These are phyloP conservation scores for Madoqua kirkii DNA, from an alignment of 2,113 vertebrate genomes.

Conservation along the genomic window DNA sequence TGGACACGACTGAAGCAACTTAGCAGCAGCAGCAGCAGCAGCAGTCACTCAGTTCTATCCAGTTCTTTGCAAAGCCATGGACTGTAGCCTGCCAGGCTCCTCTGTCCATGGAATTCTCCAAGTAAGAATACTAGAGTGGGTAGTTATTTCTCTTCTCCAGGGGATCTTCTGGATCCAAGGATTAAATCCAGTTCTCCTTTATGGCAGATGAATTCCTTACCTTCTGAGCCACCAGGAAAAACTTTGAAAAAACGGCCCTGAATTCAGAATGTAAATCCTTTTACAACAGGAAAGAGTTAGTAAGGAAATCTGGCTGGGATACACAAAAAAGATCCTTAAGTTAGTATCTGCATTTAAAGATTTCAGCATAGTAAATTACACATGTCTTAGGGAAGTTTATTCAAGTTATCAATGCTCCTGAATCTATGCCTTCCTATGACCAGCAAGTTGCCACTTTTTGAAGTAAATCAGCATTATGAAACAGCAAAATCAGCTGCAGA, in stretches of 20 bases:
- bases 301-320: neutral
- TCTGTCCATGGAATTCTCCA: neutral
- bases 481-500: neutral
- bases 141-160: neutral
- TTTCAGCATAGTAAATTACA: neutral
- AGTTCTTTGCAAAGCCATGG: neutral
- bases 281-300: neutral
- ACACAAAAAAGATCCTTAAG: neutral
- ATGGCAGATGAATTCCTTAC: neutral
- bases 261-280: neutral
- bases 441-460: neutral
- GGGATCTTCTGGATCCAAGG: neutral
- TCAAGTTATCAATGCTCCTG: neutral
- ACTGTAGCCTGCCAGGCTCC: neutral
- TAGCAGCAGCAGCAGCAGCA: too few species aligned
- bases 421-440: neutral
- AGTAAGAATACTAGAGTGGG: neutral
- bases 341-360: neutral
- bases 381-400: neutral
- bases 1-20: too few species aligned
- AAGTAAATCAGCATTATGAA: neutral
- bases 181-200: neutral
- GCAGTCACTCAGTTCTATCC: neutral
- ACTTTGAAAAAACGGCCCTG: neutral
- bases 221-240: neutral